phyloP scores from a whole-genome alignment of 1,140 invertebrate genomes.

The Meloidogyne chitwoodi region DNA sequence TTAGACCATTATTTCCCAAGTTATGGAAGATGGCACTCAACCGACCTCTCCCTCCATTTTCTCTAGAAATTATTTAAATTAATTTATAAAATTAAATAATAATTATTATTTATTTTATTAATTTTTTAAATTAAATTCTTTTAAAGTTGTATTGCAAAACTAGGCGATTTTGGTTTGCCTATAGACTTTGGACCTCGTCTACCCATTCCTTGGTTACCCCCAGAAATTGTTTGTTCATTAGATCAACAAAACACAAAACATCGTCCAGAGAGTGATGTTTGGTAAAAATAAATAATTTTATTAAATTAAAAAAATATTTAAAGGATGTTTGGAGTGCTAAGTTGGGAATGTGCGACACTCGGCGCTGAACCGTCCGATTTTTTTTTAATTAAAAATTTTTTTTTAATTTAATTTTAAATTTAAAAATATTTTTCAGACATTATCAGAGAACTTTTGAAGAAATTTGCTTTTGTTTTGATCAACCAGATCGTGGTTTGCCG shows the following conservation, averaged over 20 bases:
- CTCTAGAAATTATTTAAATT: background rate
- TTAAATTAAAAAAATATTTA: background rate
- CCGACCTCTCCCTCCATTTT: background rate
- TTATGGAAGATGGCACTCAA: too few species aligned
- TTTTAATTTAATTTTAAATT: background rate
- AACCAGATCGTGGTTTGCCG: conserved; percentile 41
- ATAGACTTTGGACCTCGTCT: conserved; percentile 51
- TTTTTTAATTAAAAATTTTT: background rate
- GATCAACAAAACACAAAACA: conserved; percentile 43
- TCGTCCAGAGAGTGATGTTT: conserved; percentile 50
- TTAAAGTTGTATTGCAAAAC: conserved; percentile 47
- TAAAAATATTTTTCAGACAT: conserved; percentile 17
- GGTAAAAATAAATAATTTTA: conserved; percentile 16
- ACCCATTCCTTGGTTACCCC: conserved; percentile 53
- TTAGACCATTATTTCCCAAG: background rate
- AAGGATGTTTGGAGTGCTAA: conserved; percentile 52
- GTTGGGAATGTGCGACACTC: conserved; percentile 51
- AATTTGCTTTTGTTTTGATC: conserved; percentile 40
- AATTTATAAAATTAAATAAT: background rate
- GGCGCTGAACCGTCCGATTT: conserved; percentile 42
- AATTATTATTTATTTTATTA: background rate
- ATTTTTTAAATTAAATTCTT: background rate
- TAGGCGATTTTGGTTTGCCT: conserved; percentile 48
- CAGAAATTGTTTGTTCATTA: conserved; percentile 55
- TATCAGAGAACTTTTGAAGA: conserved; percentile 52